Evolutionary conservation across 2,888 invertebrate species (phyloP).

Genomic region (Theretra japonica): DNA sequence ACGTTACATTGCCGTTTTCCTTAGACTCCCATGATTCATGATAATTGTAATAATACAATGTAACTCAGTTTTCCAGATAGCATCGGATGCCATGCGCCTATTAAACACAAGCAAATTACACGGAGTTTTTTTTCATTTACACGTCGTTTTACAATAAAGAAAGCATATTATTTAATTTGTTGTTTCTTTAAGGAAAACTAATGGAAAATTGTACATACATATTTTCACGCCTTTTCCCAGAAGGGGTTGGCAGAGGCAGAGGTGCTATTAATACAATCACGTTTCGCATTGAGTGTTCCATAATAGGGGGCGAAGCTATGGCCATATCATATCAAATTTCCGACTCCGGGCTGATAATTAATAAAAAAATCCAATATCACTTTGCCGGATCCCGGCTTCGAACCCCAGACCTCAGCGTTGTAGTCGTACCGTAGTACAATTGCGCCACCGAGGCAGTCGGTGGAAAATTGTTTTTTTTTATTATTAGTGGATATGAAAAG

Average conservation of each 20-base stretch:
- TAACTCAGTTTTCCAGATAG: conserved; percentile 7
- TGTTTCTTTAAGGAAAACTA: too few relatives aligned
- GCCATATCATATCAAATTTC: not conserved
- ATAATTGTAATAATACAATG: conserved; percentile 6
- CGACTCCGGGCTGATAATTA: too few relatives aligned
- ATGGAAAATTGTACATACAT: too few relatives aligned
- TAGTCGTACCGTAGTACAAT: not conserved
- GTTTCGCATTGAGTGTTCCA: too few relatives aligned
- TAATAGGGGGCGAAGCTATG: too few relatives aligned
- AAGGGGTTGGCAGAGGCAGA: too few relatives aligned
- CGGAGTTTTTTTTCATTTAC: not conserved
- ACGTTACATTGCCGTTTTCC: not conserved
- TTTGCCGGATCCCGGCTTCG: not conserved
- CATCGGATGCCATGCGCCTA: not conserved
- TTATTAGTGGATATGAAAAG: too few relatives aligned
- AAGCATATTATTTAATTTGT: not conserved
- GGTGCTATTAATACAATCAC: too few relatives aligned
- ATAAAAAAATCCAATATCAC: not conserved
- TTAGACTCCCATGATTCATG: conserved; percentile 13
- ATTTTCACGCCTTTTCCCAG: too few relatives aligned
- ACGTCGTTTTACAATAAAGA: not conserved
- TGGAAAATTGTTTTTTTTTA: too few relatives aligned
- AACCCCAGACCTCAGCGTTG: not conserved
- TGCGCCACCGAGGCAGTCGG: not conserved
- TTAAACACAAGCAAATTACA: conserved; percentile 20